A percentile compares a stretch with the other conserved stretches of the same genome.
Conservation (phyloP, 2,888 invertebrate genomes). For the Invenusta paracnida region DNA sequence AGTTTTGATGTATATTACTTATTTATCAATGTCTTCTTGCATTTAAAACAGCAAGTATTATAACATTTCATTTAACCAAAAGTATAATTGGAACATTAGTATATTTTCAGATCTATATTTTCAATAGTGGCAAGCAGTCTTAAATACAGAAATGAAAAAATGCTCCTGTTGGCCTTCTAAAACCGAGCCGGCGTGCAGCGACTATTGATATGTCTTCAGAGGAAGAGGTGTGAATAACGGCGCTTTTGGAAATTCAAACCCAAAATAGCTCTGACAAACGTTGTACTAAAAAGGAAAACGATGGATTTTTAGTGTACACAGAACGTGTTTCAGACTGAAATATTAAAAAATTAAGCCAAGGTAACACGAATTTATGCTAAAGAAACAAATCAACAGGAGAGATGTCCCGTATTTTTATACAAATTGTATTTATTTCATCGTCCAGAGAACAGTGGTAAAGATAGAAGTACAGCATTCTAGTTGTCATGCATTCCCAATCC, state of each 20-base stretch:
- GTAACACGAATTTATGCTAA: neutral
- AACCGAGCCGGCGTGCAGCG: neutral
- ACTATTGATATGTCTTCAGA: neutral
- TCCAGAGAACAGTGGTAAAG: neutral
- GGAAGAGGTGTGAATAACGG: neutral
- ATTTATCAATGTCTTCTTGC: too few relatives aligned
- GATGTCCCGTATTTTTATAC: constrained; percentile 1
- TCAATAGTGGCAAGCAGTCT: neutral
- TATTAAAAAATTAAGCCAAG: neutral
- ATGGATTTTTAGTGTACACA: neutral
- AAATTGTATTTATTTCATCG: neutral
- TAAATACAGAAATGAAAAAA: neutral
- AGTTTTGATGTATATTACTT: too few relatives aligned
- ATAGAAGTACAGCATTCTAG: constrained; percentile 3
- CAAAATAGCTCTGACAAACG: neutral
- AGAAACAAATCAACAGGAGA: neutral
- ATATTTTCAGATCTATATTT: neutral
- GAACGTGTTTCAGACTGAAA: neutral
- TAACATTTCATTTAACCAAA: neutral
- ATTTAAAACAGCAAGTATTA: too few relatives aligned
- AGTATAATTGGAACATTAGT: neutral
- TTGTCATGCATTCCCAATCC: neutral
- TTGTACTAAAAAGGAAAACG: neutral
- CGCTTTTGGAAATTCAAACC: neutral
- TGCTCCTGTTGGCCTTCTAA: neutral